Conservation (phyloP, 2,888 invertebrate genomes). For the Stenolophus ochropezus region DNA sequence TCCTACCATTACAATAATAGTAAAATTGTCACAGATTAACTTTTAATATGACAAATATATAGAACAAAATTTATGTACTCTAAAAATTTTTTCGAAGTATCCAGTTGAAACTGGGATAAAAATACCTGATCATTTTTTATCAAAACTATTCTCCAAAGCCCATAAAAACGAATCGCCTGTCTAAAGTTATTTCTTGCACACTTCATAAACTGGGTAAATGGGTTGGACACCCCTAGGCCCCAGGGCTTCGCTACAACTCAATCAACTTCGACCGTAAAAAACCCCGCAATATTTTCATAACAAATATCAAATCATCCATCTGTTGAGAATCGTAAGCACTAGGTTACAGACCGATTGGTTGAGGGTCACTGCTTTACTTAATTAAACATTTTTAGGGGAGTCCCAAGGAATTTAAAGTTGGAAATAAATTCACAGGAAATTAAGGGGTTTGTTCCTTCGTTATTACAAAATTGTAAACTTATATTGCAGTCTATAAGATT, state of each 20-base stretch:
- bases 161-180: constrained; percentile 18
- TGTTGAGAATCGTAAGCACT: too few relatives aligned
- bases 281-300: neutral
- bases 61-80: too few relatives aligned
- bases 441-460: constrained; percentile 3
- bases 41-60: too few relatives aligned
- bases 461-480: too few relatives aligned
- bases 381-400: constrained; percentile 6
- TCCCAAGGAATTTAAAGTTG: constrained; percentile 5
- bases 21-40: too few relatives aligned
- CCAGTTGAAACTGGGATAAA: too few relatives aligned
- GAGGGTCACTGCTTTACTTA: constrained; percentile 11
- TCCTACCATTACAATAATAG: too few relatives aligned
- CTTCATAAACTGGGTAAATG: constrained; percentile 44
- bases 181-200: constrained; percentile 19
- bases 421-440: constrained; percentile 11
- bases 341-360: too few relatives aligned
- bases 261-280: constrained; percentile 11
- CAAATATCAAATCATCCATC: neutral
- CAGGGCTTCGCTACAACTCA: constrained; percentile 9
- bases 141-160: constrained; percentile 13
- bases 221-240: constrained; percentile 7
- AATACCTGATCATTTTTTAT: neutral
- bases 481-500: too few relatives aligned
- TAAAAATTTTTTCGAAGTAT: too few relatives aligned